These are phyloP conservation scores for Prinia subflava DNA, from an alignment of 2,113 vertebrate genomes.

Conservation along the genomic window DNA sequence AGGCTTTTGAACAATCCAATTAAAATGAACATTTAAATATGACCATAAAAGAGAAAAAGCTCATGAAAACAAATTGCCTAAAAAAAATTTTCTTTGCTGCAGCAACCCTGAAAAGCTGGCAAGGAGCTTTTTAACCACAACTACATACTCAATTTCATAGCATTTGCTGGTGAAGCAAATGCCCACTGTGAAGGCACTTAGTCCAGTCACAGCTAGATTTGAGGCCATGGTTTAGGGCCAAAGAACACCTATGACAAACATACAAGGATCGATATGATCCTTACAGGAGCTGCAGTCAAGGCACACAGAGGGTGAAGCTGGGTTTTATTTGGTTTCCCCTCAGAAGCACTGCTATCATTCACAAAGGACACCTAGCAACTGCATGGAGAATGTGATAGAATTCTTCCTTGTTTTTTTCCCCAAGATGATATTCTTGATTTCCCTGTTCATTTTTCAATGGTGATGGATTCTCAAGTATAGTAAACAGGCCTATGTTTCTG, in stretches of 20 bases:
- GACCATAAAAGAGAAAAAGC: constrained; percentile 12
- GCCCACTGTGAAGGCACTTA: background rate
- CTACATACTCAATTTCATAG: background rate
- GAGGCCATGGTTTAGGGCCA: background rate
- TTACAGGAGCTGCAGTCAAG: background rate
- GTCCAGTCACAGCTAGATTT: background rate
- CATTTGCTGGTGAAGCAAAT: background rate
- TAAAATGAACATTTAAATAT: background rate
- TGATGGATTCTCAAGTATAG: background rate
- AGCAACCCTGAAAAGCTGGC: background rate
- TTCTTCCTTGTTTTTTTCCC: background rate
- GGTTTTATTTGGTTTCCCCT: background rate
- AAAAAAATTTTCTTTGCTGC: background rate
- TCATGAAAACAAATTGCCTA: background rate
- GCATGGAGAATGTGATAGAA: background rate
- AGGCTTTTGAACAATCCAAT: background rate
- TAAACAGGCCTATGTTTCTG: background rate
- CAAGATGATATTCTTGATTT: background rate
- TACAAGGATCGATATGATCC: background rate
- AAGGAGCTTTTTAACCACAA: background rate
- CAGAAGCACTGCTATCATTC: background rate
- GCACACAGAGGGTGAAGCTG: background rate
- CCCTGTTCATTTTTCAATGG: background rate
- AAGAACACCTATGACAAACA: background rate
- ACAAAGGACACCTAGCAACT: background rate